Evolutionary conservation across 2,888 invertebrate genomes (phyloP).

Genomic region (Drosophila falleni): DNA sequence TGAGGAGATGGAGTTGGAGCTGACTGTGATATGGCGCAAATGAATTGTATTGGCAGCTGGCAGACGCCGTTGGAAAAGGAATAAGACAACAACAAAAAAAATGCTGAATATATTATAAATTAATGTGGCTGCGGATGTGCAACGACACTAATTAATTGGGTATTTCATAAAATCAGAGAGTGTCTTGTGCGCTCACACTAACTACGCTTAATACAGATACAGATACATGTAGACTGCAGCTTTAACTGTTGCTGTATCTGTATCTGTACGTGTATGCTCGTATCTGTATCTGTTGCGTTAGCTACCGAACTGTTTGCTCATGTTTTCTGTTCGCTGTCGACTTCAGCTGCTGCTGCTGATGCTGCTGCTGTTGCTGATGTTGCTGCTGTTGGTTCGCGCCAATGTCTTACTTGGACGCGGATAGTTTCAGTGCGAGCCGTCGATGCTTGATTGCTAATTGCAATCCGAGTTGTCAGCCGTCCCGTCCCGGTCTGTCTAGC

Average conservation of each 20-base stretch:
- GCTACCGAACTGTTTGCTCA: conserved; percentile 61
- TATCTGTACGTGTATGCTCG: conserved; percentile 28
- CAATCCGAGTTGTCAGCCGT: conserved; percentile 54
- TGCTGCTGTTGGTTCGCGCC: conserved; percentile 43
- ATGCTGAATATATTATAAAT: conserved; percentile 65
- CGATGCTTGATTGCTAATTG: conserved; percentile 79
- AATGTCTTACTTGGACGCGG: conserved; percentile 63
- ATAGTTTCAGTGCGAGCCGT: conserved; percentile 29
- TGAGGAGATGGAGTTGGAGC: conserved; percentile 1
- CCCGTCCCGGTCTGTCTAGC: conserved; percentile 44
- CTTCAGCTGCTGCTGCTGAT: conserved; percentile 20
- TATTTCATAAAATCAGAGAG: conserved; percentile 74
- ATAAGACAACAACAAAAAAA: conserved; percentile 10
- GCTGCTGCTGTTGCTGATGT: conserved; percentile 34
- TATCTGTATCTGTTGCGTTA: conserved; percentile 55
- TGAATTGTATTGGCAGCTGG: conserved; percentile 78
- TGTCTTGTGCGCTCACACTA: conserved; percentile 58
- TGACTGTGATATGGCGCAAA: conserved; percentile 69
- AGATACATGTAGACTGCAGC: conserved; percentile 13
- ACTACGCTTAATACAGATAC: conserved; percentile 40
- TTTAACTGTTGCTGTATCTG: conserved; percentile 25
- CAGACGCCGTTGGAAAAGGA: conserved; percentile 49
- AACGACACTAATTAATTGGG: conserved; percentile 75
- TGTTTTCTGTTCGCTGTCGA: conserved; percentile 48
- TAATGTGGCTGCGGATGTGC: conserved; percentile 55